Conservation (phyloP, 2,888 invertebrate species). For the Geophilus truncorum region DNA sequence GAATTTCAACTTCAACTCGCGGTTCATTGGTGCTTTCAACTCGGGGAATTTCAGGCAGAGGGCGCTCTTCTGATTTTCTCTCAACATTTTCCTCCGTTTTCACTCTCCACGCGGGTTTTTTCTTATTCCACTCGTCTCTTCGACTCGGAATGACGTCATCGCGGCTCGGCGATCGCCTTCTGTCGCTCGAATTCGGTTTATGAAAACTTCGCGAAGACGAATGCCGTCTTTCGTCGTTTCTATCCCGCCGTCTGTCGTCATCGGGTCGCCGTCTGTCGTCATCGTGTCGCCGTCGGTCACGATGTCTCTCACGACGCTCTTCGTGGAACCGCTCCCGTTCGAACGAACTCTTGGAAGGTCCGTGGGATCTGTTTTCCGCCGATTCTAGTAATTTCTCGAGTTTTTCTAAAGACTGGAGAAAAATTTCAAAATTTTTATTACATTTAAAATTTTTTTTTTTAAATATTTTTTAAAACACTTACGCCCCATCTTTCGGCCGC, state of each 20-base stretch:
- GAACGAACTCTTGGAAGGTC: constrained; percentile 18
- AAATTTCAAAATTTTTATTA: constrained; percentile 4
- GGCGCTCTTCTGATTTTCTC: no score
- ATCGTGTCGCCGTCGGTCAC: background rate
- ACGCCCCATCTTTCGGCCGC: constrained; percentile 59
- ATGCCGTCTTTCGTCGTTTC: constrained; percentile 28
- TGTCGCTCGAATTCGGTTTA: background rate
- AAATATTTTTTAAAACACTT: no score
- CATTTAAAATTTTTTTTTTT: background rate
- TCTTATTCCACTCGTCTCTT: background rate
- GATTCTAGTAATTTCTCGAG: background rate
- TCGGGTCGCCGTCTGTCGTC: background rate
- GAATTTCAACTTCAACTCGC: no score
- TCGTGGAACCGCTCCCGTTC: background rate
- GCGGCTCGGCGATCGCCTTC: background rate
- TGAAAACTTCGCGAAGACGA: background rate
- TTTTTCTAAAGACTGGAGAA: constrained; percentile 53
- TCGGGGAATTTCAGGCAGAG: no score
- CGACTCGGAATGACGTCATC: background rate
- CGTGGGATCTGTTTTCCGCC: background rate
- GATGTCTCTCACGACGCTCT: constrained; percentile 32
- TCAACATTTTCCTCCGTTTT: constrained; percentile 35
- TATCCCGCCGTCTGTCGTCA: constrained; percentile 35
- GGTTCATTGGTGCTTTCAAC: no score
- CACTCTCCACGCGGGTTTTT: constrained; percentile 10